phyloP scores from a whole-genome alignment of 2,888 invertebrate species.

The Macrostomum cliftonense region DNA sequence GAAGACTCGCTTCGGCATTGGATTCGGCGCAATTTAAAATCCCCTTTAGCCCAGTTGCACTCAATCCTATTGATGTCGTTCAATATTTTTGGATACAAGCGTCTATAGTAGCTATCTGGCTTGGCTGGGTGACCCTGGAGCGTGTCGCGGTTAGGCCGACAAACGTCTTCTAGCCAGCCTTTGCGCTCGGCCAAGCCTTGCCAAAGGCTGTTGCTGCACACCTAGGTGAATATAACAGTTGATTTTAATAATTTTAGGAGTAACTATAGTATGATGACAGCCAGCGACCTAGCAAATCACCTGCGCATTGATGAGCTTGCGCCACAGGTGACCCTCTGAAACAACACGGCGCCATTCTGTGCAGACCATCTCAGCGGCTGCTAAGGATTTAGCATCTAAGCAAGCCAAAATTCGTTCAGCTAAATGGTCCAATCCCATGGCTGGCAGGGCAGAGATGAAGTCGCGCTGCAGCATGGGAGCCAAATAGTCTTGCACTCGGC shows the following conservation, averaged over 20 bases:
- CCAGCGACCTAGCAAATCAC: background rate
- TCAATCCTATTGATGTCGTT: slow-evolving; percentile 53
- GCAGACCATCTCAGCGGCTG: slow-evolving; percentile 77
- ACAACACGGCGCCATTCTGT: slow-evolving; percentile 84
- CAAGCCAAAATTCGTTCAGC: slow-evolving; percentile 83
- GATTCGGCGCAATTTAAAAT: slow-evolving; percentile 75
- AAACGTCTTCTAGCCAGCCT: slow-evolving; percentile 48
- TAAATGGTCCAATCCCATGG: slow-evolving; percentile 75
- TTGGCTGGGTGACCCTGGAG: background rate
- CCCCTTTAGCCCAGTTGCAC: slow-evolving; percentile 81
- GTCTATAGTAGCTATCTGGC: slow-evolving; percentile 3
- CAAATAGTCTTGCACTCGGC: slow-evolving; percentile 75
- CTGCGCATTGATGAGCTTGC: slow-evolving; percentile 6
- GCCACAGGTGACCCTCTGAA: slow-evolving; percentile 38
- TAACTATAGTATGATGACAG: too few species aligned
- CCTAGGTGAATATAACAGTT: slow-evolving; percentile 40
- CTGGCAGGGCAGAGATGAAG: slow-evolving; percentile 78
- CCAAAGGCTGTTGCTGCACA: slow-evolving; percentile 79
- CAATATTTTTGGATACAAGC: slow-evolving; percentile 7
- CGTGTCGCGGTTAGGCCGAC: background rate
- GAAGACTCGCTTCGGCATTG: slow-evolving; percentile 91
- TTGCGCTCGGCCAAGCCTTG: slow-evolving; percentile 73
- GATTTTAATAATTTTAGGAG: too few species aligned
- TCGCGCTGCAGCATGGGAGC: slow-evolving; percentile 80
- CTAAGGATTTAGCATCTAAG: slow-evolving; percentile 71